A percentile compares a stretch with the other conserved stretches of the same genome.
Evolutionary conservation across 1,140 invertebrate species (phyloP).

Genomic region (Drosophila watanabei): DNA sequence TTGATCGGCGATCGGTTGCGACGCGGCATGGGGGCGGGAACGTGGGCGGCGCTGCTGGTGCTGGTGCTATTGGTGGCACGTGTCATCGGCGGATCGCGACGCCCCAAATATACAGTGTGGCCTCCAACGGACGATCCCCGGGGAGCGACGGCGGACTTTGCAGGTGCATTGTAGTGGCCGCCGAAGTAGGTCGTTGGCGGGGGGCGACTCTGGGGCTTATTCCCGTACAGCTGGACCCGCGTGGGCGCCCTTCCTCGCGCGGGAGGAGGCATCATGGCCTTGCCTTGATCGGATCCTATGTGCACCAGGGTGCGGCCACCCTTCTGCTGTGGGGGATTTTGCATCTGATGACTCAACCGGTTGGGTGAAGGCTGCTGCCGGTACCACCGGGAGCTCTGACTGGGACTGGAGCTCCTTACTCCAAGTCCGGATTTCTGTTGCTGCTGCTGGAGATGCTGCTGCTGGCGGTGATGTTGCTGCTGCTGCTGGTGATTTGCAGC

Average conservation of each 20-base stretch:
- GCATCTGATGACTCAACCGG: slow-evolving; percentile 20
- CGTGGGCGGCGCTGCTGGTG: slow-evolving; percentile 24
- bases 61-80: slow-evolving; percentile 26
- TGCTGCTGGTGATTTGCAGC: slow-evolving; percentile 32
- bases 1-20: slow-evolving; percentile 84
- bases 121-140: slow-evolving; percentile 24
- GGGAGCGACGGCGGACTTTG: neutral
- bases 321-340: slow-evolving; percentile 1
- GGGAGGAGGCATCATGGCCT: slow-evolving; percentile 26
- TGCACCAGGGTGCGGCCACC: slow-evolving; percentile 75
- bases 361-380: slow-evolving; percentile 49
- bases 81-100: slow-evolving; percentile 57
- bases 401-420: slow-evolving; percentile 16
- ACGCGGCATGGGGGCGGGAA: slow-evolving; percentile 51
- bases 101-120: slow-evolving; percentile 64
- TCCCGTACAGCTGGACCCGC: slow-evolving; percentile 62
- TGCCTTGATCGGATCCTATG: slow-evolving; percentile 63
- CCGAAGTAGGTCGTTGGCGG: slow-evolving; percentile 66
- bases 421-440: neutral
- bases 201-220: slow-evolving; percentile 39
- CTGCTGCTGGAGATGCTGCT: neutral
- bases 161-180: slow-evolving; percentile 72
- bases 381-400: slow-evolving; percentile 33
- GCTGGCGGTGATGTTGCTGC: slow-evolving; percentile 4
- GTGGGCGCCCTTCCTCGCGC: slow-evolving; percentile 65